These are phyloP conservation scores for Cichladusa arquata DNA, from an alignment of 2,113 vertebrate genomes.

Conservation along the genomic window DNA sequence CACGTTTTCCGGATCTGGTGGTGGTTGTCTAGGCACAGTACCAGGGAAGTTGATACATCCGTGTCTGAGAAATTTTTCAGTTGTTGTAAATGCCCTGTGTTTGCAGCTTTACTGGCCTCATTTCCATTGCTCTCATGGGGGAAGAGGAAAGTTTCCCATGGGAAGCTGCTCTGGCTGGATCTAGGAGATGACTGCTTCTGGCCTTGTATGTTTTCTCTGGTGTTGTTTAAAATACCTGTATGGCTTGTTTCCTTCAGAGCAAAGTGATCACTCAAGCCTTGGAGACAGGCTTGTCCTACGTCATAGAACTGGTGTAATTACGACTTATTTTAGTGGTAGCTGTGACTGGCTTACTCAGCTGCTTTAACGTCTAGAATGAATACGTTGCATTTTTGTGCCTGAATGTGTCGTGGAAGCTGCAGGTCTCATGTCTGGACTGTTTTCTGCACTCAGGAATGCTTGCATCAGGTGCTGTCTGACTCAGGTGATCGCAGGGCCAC, in stretches of 20 bases:
- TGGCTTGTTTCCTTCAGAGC: not conserved
- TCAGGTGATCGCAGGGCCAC: not conserved
- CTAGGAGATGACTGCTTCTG: not conserved
- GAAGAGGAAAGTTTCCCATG: accelerated
- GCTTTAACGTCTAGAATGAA: not conserved
- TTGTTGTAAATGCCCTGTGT: not conserved
- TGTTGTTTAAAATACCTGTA: not conserved
- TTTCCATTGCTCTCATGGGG: not conserved
- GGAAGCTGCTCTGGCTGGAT: not conserved
- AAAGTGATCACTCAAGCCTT: not conserved
- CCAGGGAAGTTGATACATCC: not conserved
- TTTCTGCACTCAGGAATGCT: not conserved
- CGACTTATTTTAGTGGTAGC: not conserved
- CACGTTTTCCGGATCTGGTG: accelerated
- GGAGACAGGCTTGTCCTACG: accelerated
- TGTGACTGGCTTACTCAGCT: not conserved
- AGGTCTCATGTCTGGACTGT: not conserved
- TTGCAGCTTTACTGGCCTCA: not conserved
- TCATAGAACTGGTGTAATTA: not conserved
- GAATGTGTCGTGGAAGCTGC: not conserved
- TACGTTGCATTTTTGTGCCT: not conserved
- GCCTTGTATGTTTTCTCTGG: not conserved
- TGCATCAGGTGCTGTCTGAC: not conserved
- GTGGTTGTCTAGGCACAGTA: not conserved
- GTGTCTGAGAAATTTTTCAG: not conserved